Evolutionary conservation across 1,140 invertebrate species (phyloP).

Genomic region (Physella acuta): DNA sequence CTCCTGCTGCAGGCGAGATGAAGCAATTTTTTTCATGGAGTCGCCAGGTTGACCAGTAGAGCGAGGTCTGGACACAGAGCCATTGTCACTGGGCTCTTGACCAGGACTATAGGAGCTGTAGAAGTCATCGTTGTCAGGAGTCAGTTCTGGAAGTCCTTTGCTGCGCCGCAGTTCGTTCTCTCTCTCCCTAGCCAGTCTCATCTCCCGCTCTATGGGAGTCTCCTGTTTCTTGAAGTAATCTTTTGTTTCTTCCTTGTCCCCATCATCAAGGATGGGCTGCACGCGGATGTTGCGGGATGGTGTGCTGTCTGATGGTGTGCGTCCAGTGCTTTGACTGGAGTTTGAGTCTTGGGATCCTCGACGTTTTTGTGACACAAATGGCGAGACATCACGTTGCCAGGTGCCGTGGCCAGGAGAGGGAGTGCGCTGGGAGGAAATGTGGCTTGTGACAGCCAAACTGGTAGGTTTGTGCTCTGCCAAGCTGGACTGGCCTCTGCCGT

Average conservation of each 20-base stretch:
- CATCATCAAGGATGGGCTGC: constrained; percentile 5
- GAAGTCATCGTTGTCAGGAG: constrained; percentile 20
- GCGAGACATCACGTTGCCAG: constrained; percentile 38
- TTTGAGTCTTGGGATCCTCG: constrained; percentile 33
- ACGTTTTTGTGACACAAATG: constrained; percentile 30
- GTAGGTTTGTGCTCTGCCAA: background rate
- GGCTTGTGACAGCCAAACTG: background rate
- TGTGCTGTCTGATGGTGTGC: constrained; percentile 40
- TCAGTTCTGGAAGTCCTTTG: constrained; percentile 48
- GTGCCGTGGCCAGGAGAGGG: constrained; percentile 8
- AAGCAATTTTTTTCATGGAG: constrained; percentile 42
- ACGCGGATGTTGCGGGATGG: constrained; percentile 36
- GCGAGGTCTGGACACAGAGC: background rate
- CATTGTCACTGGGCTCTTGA: background rate
- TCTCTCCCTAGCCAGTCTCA: constrained; percentile 63
- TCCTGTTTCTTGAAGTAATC: constrained; percentile 47
- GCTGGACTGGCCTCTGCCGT: background rate
- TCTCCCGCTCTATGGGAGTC: constrained; percentile 66
- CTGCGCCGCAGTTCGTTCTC: constrained; percentile 62
- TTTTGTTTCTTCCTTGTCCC: constrained; percentile 14
- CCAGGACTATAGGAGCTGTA: constrained; percentile 18
- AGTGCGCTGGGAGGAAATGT: constrained; percentile 2
- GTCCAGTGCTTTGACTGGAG: constrained; percentile 38
- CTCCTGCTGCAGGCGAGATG: constrained; percentile 48
- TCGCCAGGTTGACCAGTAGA: constrained; percentile 13